These are phyloP conservation scores for Philopotamus ludificatus DNA, from an alignment of 1,140 invertebrate species.

Conservation along the genomic window DNA sequence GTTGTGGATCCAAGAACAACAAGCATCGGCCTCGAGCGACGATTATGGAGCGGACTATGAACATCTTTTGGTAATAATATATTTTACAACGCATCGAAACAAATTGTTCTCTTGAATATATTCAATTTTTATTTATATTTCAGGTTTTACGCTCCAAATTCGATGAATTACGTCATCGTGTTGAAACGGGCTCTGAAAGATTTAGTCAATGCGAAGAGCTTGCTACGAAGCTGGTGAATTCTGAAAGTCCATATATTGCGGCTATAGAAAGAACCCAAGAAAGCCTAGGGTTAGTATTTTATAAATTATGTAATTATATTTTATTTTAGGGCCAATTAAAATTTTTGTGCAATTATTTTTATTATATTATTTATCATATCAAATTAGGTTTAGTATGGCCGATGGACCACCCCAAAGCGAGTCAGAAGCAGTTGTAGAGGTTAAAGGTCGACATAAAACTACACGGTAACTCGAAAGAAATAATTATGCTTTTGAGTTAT, in stretches of 20 bases:
- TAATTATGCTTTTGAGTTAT: conserved; percentile 21
- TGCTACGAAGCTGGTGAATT: conserved; percentile 85
- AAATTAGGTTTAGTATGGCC: too few relatives aligned
- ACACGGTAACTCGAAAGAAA: conserved; percentile 27
- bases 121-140: conserved; percentile 41
- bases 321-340: not conserved
- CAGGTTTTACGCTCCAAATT: conserved; percentile 88
- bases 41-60: conserved; percentile 98
- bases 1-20: conserved; percentile 92
- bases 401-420: not conserved
- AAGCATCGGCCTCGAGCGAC: conserved; percentile 85
- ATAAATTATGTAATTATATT: not conserved
- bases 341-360: not conserved
- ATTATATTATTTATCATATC: not conserved
- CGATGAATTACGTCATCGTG: conserved; percentile 89
- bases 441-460: conserved; percentile 3
- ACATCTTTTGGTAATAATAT: conserved; percentile 68
- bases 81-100: not conserved
- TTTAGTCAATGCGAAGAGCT: conserved; percentile 91
- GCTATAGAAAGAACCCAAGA: conserved; percentile 87
- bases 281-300: conserved; percentile 72
- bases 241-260: conserved; percentile 83
- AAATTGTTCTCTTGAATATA: conserved; percentile 3
- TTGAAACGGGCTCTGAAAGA: conserved; percentile 88
- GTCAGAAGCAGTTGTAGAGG: not conserved